These are phyloP conservation scores for Sinodicranocentrus sp. DNA, from an alignment of 2,888 invertebrate species.

Conservation along the genomic window DNA sequence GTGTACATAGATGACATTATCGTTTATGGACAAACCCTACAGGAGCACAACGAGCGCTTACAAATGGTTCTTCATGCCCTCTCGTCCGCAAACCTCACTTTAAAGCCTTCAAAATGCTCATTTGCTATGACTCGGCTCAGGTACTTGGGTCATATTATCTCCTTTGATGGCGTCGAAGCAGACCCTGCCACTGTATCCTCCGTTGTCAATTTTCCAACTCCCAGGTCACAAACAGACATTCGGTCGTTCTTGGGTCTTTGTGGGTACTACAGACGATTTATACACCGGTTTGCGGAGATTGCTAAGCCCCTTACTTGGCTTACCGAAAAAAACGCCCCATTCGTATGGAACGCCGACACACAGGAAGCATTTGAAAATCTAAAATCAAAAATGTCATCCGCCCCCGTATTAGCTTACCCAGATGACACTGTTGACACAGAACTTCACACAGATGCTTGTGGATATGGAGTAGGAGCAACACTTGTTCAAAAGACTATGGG, in stretches of 20 bases:
- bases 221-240: slow-evolving; percentile 54
- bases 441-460: slow-evolving; percentile 54
- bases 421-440: slow-evolving; percentile 2
- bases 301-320: slow-evolving; percentile 66
- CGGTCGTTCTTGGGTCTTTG: slow-evolving; percentile 67
- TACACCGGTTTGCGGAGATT: slow-evolving; percentile 68
- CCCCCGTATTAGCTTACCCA: slow-evolving; percentile 54
- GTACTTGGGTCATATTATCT: slow-evolving; percentile 78
- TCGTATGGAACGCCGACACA: neutral
- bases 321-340: neutral
- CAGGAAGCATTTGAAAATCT: slow-evolving; percentile 62
- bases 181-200: slow-evolving; percentile 65
- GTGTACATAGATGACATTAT: slow-evolving; percentile 42
- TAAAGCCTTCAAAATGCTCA: slow-evolving; percentile 38
- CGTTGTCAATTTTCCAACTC: slow-evolving; percentile 64
- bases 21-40: neutral
- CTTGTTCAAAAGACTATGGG: slow-evolving; percentile 30
- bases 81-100: neutral
- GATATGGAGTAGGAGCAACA: slow-evolving; percentile 36
- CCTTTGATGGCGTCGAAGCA: slow-evolving; percentile 68
- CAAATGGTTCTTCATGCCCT: slow-evolving; percentile 73
- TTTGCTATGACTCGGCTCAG: slow-evolving; percentile 75
- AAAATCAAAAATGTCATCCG: slow-evolving; percentile 17
- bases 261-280: slow-evolving; percentile 72
- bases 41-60: neutral